phyloP scores from a whole-genome alignment of 2,113 vertebrate genomes.

The Myrmecophaga tridactyla region DNA sequence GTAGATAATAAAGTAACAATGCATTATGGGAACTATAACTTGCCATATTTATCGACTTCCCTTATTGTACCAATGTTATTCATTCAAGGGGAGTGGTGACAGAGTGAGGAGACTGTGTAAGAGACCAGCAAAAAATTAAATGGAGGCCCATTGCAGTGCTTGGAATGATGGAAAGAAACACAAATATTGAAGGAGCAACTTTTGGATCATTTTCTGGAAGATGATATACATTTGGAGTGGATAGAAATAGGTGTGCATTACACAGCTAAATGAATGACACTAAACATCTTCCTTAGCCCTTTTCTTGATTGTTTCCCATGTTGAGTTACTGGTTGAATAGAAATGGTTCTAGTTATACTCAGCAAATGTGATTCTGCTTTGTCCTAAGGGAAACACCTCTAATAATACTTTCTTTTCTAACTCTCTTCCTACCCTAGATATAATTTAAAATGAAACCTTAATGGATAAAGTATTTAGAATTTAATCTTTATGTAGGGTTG shows the following conservation, averaged over 20 bases:
- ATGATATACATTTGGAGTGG: not conserved
- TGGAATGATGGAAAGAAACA: not conserved
- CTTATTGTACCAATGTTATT: not conserved
- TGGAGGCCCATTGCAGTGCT: not conserved
- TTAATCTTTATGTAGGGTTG: slow-evolving; percentile 58
- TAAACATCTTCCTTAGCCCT: not conserved
- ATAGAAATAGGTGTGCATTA: not conserved
- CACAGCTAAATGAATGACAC: not conserved
- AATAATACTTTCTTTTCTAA: slow-evolving; percentile 67
- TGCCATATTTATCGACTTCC: not conserved
- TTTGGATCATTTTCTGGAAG: not conserved
- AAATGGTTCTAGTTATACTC: slow-evolving; percentile 61
- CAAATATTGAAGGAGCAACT: not conserved
- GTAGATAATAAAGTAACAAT: not conserved
- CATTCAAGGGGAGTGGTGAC: not conserved
- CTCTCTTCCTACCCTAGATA: slow-evolving; percentile 65
- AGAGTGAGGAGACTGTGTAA: not conserved
- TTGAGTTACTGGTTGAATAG: slow-evolving; percentile 49
- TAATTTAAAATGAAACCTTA: slow-evolving; percentile 70
- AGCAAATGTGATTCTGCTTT: slow-evolving; percentile 68
- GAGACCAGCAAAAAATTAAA: not conserved
- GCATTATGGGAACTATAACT: not conserved
- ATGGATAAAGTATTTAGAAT: slow-evolving; percentile 70
- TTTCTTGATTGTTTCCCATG: slow-evolving; percentile 2
- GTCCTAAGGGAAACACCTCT: slow-evolving; percentile 50